These are phyloP conservation scores for Takifugu bimaculatus DNA, from an alignment of 2,113 vertebrate genomes.

Conservation along the genomic window DNA sequence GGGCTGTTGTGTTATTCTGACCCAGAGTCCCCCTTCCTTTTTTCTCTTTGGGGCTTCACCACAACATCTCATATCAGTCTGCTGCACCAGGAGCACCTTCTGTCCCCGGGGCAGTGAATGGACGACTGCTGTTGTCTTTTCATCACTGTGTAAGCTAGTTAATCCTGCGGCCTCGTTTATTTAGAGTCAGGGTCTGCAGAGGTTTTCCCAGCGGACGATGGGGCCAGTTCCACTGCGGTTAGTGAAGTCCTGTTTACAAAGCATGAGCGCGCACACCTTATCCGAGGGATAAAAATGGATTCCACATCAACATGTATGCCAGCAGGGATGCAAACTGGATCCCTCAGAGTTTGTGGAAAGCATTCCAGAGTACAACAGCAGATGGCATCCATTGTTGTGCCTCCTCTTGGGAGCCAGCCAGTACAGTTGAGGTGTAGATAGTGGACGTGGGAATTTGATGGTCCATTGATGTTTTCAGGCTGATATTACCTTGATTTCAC, in stretches of 20 bases:
- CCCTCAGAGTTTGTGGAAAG: not conserved
- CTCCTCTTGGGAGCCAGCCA: slow-evolving; percentile 8
- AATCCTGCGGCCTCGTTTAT: slow-evolving; percentile 64
- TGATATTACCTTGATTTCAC: slow-evolving; percentile 30
- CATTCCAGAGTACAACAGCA: slow-evolving; percentile 12
- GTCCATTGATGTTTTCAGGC: slow-evolving; percentile 49
- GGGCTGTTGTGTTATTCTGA: slow-evolving; percentile 57
- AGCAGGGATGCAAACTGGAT: not conserved
- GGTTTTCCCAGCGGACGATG: slow-evolving; percentile 45
- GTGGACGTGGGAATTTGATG: slow-evolving; percentile 49
- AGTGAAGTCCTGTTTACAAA: slow-evolving; percentile 31
- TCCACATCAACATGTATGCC: slow-evolving; percentile 2
- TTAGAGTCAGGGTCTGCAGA: slow-evolving; percentile 60
- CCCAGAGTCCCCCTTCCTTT: slow-evolving; percentile 30
- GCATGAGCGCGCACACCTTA: not conserved
- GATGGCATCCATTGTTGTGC: slow-evolving; percentile 23
- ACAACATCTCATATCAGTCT: slow-evolving; percentile 16
- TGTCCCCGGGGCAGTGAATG: slow-evolving; percentile 36
- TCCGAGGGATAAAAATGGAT: too few relatives aligned
- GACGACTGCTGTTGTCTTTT: slow-evolving; percentile 71
- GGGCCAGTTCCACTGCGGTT: slow-evolving; percentile 49
- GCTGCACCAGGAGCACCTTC: slow-evolving; percentile 28
- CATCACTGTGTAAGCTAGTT: slow-evolving; percentile 65
- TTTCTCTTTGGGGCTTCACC: slow-evolving; percentile 19
- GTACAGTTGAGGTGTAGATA: slow-evolving; percentile 14